Evolutionary conservation across 2,797 vertebrate genomes (phyloP).

Genomic region (Poecilia gillii): DNA sequence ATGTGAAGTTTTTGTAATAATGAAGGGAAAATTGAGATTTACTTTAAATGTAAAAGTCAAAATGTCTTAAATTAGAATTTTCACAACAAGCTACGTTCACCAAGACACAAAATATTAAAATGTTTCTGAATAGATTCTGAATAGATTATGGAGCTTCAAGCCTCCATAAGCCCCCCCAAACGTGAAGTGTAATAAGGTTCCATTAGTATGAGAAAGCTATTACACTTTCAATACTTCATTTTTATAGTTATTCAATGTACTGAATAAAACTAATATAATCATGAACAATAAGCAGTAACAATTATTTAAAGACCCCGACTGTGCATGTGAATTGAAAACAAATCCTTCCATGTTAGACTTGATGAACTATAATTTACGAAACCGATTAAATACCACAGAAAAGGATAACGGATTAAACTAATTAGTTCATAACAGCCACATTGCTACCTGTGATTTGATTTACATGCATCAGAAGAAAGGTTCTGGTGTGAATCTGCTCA

Average conservation of each 20-base stretch:
- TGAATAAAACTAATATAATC: neutral
- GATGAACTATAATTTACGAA: slow-evolving; percentile 18
- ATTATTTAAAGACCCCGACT: neutral
- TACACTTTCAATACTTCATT: neutral
- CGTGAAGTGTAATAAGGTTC: neutral
- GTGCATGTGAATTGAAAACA: slow-evolving; percentile 2
- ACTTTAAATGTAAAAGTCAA: neutral
- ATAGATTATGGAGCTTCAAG: neutral
- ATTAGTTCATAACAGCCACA: slow-evolving; percentile 22
- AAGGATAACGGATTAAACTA: slow-evolving; percentile 3
- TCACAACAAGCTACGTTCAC: neutral
- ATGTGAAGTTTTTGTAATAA: neutral
- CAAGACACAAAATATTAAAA: neutral
- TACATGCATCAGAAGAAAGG: neutral
- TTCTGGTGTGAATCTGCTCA: slow-evolving; percentile 1
- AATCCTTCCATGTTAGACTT: slow-evolving; percentile 4
- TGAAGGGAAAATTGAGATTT: neutral
- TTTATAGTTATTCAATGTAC: neutral
- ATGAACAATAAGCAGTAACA: neutral
- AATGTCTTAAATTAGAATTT: neutral
- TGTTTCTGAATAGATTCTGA: neutral
- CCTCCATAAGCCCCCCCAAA: neutral
- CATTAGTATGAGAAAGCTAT: neutral
- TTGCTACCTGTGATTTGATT: slow-evolving; percentile 8
- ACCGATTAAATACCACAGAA: slow-evolving; percentile 1